A percentile compares a stretch with the other conserved stretches of the same genome.
Evolutionary conservation across 1,140 invertebrate species (phyloP).

Genomic region (Pygmarrhopalites habei): DNA sequence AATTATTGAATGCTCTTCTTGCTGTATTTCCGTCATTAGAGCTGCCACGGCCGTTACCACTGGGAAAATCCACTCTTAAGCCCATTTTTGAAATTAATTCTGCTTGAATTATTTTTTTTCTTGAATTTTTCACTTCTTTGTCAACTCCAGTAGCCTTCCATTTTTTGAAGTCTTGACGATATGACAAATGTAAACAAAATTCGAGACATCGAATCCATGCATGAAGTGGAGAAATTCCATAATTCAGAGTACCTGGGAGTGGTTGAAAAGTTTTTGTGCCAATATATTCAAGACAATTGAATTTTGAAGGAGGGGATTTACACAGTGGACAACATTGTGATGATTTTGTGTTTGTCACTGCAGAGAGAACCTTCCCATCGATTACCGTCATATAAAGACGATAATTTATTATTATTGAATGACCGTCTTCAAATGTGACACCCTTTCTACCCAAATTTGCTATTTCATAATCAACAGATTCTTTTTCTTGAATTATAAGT

Average conservation of each 20-base stretch:
- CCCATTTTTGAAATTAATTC: constrained; percentile 1
- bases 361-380: constrained; percentile 27
- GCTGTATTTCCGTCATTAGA: constrained; percentile 36
- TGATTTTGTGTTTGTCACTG: constrained; percentile 11
- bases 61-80: constrained; percentile 22
- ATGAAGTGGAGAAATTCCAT: constrained; percentile 30
- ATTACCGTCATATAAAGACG: constrained; percentile 18
- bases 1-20: constrained; percentile 19
- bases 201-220: constrained; percentile 30
- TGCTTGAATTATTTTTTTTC: constrained; percentile 15
- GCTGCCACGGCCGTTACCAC: constrained; percentile 13
- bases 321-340: constrained; percentile 25
- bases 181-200: constrained; percentile 24
- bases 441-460: neutral
- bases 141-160: constrained; percentile 13
- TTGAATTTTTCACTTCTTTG: neutral
- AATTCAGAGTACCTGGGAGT: neutral
- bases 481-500: constrained; percentile 6
- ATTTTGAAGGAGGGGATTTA: neutral
- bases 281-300: constrained; percentile 12
- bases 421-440: neutral
- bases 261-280: neutral
- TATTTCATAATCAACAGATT: constrained; percentile 15
- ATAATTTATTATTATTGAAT: neutral
- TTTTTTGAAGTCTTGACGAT: constrained; percentile 8